Evolutionary conservation across 1,140 invertebrate species (phyloP), one percentile per base, ranked within the genome.

Genomic region (Cecropterus lyciades): DNA sequence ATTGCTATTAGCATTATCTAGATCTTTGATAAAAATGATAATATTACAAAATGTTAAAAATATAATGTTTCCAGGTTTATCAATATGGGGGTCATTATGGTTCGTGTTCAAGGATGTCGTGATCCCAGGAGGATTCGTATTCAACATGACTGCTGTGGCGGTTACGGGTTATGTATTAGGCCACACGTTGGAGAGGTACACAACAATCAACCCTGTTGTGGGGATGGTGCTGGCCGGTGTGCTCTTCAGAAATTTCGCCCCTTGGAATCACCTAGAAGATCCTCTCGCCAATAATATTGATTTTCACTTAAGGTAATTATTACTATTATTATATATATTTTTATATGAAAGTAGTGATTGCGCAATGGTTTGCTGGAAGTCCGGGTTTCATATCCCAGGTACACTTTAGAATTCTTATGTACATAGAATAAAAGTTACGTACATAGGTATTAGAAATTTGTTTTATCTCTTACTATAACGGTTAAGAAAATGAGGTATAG

Each of bases 141-240:
- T 97, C 78, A 94, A 95, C 59, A 93, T 98, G 37, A 95, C 95
- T 1, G 87, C 95, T 0, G 89, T 97, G 0, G 92, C 94, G 10
- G 92, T 97, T 14, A 94, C 94, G 0, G 96, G 96, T 2, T 95
- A 97, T 82, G 94, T 97, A 56, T 96, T 95, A 14, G 97, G 97
- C 30, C 96, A 96, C 92, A 82, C 96, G 0, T 80, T 96, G 59
- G 94, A 95, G 16, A 74, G 87, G 67, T 92, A 96, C 45, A 94
- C 96, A 15, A 95, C 95, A 8, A 86, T 98, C 62, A 97, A 97
- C 16, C 94, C 97, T 1, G 91, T 99, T 0, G 95, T 97, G 63
- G 97, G 97, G 1, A 98, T 97, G 96, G 94, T 97, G 10, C 73
- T 97, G 59, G 95, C 95, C 9, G 97, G 97, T 45, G 94, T 97